These are phyloP conservation scores for Iphiclides podalirius DNA, from an alignment of 2,888 invertebrate species.

Conservation along the genomic window DNA sequence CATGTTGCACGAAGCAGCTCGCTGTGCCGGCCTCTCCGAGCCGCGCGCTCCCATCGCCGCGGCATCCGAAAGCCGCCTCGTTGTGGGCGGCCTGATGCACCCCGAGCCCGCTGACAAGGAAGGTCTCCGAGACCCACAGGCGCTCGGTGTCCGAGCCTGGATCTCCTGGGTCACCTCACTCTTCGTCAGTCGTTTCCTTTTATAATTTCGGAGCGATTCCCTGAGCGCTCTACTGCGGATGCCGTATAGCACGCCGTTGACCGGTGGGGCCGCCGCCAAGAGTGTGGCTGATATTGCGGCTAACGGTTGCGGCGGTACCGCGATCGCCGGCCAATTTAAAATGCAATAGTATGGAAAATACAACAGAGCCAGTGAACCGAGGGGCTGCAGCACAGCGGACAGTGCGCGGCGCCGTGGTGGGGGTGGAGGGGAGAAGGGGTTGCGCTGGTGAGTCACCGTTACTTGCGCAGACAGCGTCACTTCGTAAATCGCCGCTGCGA, in stretches of 20 bases:
- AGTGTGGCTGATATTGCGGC: constrained; percentile 83
- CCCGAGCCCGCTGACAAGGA: constrained; percentile 82
- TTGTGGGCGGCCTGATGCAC: constrained; percentile 65
- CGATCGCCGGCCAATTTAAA: constrained; percentile 82
- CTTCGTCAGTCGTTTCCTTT: constrained; percentile 88
- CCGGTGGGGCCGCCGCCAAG: constrained; percentile 84
- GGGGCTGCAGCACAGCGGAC: constrained; percentile 85
- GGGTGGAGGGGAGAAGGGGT: constrained; percentile 87
- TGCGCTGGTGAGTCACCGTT: constrained; percentile 89
- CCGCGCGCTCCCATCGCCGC: constrained; percentile 67
- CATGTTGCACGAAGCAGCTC: constrained; percentile 85
- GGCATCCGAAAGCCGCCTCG: constrained; percentile 65
- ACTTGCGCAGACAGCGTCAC: constrained; percentile 91
- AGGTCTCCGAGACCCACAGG: constrained; percentile 86
- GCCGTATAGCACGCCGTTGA: constrained; percentile 89
- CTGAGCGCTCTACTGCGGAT: constrained; percentile 85
- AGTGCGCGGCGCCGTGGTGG: constrained; percentile 83
- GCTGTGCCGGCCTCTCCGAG: constrained; percentile 73
- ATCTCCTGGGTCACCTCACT: constrained; percentile 90
- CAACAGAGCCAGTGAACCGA: constrained; percentile 85
- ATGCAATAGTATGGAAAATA: constrained; percentile 88
- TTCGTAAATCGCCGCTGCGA: constrained; percentile 92
- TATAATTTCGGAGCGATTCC: constrained; percentile 87
- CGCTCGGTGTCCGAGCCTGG: constrained; percentile 89
- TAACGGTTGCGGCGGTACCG: constrained; percentile 60